phyloP scores from a whole-genome alignment of 2,113 vertebrate genomes.

The Ibidorhyncha struthersii region DNA sequence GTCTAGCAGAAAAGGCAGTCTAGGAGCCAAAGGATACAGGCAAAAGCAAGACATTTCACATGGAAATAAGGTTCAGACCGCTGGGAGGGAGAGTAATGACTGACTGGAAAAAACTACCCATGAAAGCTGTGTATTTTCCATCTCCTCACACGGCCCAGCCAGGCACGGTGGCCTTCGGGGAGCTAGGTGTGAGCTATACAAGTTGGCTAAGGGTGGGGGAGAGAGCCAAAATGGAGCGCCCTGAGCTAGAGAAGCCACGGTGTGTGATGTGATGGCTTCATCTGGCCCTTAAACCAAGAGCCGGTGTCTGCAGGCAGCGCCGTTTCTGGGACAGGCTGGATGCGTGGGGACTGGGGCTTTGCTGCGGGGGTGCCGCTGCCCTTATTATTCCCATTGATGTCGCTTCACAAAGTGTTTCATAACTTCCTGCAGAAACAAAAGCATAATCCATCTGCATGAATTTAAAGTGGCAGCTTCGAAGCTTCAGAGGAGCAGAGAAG shows the following conservation, averaged over 20 bases:
- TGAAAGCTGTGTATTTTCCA: constrained; percentile 49
- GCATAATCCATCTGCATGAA: background rate
- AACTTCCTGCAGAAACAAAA: constrained; percentile 38
- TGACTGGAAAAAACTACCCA: constrained; percentile 48
- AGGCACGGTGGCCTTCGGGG: background rate
- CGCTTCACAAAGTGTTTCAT: background rate
- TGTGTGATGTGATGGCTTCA: background rate
- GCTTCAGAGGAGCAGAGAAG: background rate
- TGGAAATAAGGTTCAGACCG: constrained; percentile 28
- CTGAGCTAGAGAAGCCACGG: fast-evolving
- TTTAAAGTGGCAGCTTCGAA: constrained; percentile 59
- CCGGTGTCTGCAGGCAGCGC: fast-evolving
- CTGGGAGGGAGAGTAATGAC: constrained; percentile 31
- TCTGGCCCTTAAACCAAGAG: fast-evolving
- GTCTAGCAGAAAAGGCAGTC: background rate
- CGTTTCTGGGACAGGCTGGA: fast-evolving
- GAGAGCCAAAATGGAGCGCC: fast-evolving
- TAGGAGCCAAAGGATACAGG: constrained; percentile 48
- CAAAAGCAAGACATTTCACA: background rate
- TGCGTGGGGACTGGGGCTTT: fast-evolving
- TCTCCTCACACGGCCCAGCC: constrained; percentile 31
- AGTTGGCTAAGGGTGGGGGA: background rate
- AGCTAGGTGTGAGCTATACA: constrained; percentile 5
- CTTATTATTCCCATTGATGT: constrained; percentile 28
- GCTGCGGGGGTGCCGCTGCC: background rate